Percentiles rank a stretch among this genome's conserved stretches.
Evolutionary conservation across 2,888 invertebrate species (phyloP).

Genomic region (Nomada ruficornis): DNA sequence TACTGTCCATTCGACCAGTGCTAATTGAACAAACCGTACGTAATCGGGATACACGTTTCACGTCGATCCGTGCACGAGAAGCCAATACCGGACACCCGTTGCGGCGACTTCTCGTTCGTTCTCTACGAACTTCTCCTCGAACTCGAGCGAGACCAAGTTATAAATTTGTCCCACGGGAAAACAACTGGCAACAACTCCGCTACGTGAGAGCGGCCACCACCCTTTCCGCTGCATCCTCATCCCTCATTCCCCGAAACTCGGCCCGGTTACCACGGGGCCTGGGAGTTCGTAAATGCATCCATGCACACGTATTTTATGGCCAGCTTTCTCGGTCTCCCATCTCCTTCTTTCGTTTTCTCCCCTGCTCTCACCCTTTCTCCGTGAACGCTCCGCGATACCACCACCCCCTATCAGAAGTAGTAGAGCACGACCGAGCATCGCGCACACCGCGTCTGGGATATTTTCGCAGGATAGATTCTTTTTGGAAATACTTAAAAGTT

Average conservation of each 20-base stretch:
- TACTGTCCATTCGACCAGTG: constrained; percentile 43
- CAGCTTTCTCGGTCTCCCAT: constrained; percentile 53
- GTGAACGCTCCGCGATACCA: constrained; percentile 14
- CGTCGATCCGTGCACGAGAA: constrained; percentile 34
- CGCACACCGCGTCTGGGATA: constrained; percentile 58
- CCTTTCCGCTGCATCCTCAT: constrained; percentile 43
- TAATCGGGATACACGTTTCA: constrained; percentile 20
- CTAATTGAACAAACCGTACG: constrained; percentile 67
- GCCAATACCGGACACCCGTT: constrained; percentile 29
- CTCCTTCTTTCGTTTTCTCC: constrained; percentile 28
- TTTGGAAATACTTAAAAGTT: constrained; percentile 81
- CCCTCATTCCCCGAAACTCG: constrained; percentile 52
- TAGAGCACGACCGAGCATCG: constrained; percentile 5
- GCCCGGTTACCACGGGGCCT: constrained; percentile 48
- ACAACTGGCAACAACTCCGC: constrained; percentile 70
- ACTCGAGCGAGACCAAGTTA: constrained; percentile 63
- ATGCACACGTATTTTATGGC: constrained; percentile 80
- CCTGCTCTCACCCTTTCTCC: not conserved
- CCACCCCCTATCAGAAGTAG: constrained; percentile 28
- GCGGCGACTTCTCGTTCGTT: constrained; percentile 56
- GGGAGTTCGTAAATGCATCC: constrained; percentile 77
- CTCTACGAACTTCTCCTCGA: constrained; percentile 53
- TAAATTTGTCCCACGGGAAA: constrained; percentile 76
- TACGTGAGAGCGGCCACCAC: constrained; percentile 31
- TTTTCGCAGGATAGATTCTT: constrained; percentile 77